Evolutionary conservation across 1,140 invertebrate genomes (phyloP).

Genomic region (Megalonaias nervosa): DNA sequence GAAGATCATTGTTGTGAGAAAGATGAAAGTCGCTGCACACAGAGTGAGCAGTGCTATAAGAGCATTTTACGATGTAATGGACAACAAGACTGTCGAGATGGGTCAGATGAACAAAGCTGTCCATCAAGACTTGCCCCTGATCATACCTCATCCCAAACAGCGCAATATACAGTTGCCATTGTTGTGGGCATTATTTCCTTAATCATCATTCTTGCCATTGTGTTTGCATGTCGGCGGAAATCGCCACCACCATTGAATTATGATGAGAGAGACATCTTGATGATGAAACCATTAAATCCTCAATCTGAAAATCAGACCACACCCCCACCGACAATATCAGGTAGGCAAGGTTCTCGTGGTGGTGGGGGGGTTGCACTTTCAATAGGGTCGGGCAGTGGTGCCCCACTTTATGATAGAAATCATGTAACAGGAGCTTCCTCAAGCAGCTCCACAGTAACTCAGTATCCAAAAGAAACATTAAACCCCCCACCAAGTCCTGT

Average conservation of each 20-base stretch:
- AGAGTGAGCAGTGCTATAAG: constrained; percentile 38
- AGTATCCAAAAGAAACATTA: constrained; percentile 85
- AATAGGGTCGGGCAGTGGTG: constrained; percentile 49
- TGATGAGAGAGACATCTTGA: constrained; percentile 41
- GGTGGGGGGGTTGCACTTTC: constrained; percentile 36
- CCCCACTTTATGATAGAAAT: constrained; percentile 79
- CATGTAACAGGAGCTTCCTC: constrained; percentile 86
- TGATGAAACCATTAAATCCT: constrained; percentile 46
- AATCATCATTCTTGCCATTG: constrained; percentile 59
- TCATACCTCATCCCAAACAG: constrained; percentile 32
- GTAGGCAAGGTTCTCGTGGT: too few relatives aligned
- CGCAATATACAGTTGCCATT: constrained; percentile 63
- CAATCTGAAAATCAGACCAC: too few relatives aligned
- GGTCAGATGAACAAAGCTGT: constrained; percentile 73
- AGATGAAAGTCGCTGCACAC: constrained; percentile 29
- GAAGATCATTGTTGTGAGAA: constrained; percentile 79
- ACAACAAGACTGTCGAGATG: constrained; percentile 43
- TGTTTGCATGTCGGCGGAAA: constrained; percentile 65
- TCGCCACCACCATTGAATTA: constrained; percentile 37
- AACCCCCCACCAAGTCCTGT: constrained; percentile 93
- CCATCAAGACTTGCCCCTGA: constrained; percentile 38
- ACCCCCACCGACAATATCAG: too few relatives aligned
- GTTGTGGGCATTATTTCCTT: constrained; percentile 61
- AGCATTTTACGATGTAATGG: constrained; percentile 40
- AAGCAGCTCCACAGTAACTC: constrained; percentile 77